Evolutionary conservation across 2,797 vertebrate species (phyloP), one percentile per base, ranked within the genome.

Genomic region (Gymnodraco acuticeps): DNA sequence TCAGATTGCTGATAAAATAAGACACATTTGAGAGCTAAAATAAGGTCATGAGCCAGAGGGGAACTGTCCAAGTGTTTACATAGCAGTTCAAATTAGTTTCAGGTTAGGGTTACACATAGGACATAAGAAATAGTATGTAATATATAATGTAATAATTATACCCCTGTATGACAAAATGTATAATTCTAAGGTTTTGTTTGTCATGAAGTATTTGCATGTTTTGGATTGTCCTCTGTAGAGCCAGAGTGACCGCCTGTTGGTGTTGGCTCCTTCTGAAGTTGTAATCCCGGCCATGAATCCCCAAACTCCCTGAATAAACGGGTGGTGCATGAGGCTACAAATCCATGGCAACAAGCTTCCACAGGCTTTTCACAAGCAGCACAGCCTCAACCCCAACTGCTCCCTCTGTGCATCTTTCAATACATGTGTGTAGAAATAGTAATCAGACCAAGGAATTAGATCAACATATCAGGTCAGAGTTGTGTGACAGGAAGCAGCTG

Each of bases 321-420:
- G 48, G 16, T 65, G 66, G 42, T 77, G 80, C 59, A 70, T 58
- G 46, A 80, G 64, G 64, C 68, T 73, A 65, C 81, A 88, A 88
- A 87, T 88, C 85, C 86, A 83, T 88, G 82, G 80, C 88, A 91
- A 85, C 82, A 31, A 65, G 75, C 51, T 69, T 85, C 63, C 47
- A 41, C 31, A 10, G 61, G 79, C 16, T 74, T 73, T 77, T 51
- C 51, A 55, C 33, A 70, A 46, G 70, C 43, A 20, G 53, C 54
- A 47, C 13, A 60, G 66, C 23, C 74, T 63, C 33, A 38, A 41
- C 9, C 52, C 64, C 55, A 27, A 75, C 58, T 51, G 60, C 56
- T 71, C 16, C 1, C 9, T 70, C 33, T 27, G 10, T 63, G 61
- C 20, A 23, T 54, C 46, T 46, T 63, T 17, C 33, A 41, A 43